phyloP scores from a whole-genome alignment of 2,797 vertebrate genomes.

The Miichthys miiuy region DNA sequence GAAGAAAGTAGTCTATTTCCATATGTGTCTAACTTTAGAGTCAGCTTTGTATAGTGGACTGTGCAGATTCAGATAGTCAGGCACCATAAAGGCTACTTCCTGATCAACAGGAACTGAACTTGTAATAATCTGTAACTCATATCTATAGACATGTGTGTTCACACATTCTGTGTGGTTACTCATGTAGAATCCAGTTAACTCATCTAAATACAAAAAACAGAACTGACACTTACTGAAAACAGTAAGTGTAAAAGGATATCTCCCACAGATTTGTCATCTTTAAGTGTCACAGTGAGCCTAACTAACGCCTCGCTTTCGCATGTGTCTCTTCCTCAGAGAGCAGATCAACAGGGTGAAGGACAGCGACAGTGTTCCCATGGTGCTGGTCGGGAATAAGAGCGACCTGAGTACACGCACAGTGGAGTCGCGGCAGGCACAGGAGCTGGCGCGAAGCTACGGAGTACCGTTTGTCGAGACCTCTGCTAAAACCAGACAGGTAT shows the following conservation, averaged over 20 bases:
- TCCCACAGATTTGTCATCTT: neutral
- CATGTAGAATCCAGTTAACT: neutral
- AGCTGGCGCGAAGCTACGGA: constrained; percentile 84
- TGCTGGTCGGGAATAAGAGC: constrained; percentile 88
- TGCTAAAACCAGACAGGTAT: constrained; percentile 87
- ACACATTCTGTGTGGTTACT: neutral
- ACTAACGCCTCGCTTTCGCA: neutral
- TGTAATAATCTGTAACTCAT: constrained; percentile 8
- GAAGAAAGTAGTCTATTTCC: neutral
- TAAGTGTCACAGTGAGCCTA: neutral
- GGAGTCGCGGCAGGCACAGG: constrained; percentile 83
- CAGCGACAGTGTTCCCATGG: constrained; percentile 88
- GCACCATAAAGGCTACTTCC: constrained; percentile 22
- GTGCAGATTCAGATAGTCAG: neutral
- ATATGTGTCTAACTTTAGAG: neutral
- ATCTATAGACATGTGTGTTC: neutral
- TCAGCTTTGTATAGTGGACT: neutral
- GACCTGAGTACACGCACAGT: constrained; percentile 84
- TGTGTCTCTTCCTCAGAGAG: constrained; percentile 73
- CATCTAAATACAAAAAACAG: neutral
- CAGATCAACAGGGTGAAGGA: constrained; percentile 90
- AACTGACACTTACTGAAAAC: neutral
- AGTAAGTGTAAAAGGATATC: neutral
- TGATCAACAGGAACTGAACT: constrained; percentile 26
- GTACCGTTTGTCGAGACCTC: constrained; percentile 88